phyloP scores from a whole-genome alignment of 2,797 vertebrate genomes.

The Heteromormyrus szaboi region DNA sequence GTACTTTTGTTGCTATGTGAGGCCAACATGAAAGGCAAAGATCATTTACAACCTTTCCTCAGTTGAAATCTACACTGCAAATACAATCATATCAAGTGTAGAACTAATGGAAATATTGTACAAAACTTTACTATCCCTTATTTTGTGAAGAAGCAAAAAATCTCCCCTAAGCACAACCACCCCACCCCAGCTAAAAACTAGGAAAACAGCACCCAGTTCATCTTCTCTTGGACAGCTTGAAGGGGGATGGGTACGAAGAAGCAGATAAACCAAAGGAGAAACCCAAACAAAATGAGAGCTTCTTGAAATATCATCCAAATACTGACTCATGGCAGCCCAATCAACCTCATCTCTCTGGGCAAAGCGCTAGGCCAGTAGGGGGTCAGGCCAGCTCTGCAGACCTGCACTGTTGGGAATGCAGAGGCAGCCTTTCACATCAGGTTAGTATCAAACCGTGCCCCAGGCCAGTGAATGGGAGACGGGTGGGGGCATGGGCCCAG shows the following conservation, averaged over 20 bases:
- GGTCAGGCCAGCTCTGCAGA: neutral
- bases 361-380: neutral
- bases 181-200: neutral
- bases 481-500: constrained; percentile 25
- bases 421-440: constrained; percentile 32
- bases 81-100: neutral
- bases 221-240: neutral
- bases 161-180: neutral
- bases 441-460: constrained; percentile 32
- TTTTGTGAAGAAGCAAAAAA: neutral
- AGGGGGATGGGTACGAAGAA: neutral
- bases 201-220: neutral
- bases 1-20: neutral
- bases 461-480: neutral
- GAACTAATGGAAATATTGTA: neutral
- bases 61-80: neutral
- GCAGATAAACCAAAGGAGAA: neutral
- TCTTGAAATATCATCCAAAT: neutral
- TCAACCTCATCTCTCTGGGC: neutral
- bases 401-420: constrained; percentile 21
- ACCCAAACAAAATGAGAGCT: neutral
- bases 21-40: neutral
- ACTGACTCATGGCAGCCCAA: neutral
- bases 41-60: neutral
- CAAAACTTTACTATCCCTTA: neutral